Percentiles rank a stretch among this genome's conserved stretches.
These are phyloP conservation scores for Kryptolebias marmoratus DNA, from an alignment of 2,113 vertebrate species.

Conservation along the genomic window DNA sequence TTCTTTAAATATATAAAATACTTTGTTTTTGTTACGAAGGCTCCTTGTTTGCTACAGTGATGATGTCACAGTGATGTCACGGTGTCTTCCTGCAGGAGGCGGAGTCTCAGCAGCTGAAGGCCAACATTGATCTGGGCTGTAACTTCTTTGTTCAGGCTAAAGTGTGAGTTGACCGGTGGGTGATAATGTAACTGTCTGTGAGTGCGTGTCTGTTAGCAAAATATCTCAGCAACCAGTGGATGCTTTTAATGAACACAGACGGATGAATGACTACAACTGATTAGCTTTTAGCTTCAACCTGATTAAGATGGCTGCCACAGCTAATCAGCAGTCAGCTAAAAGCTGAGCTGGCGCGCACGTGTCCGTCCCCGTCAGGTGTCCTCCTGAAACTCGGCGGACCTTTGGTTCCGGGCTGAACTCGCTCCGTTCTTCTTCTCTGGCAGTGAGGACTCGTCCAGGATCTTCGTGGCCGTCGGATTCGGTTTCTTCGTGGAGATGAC, in stretches of 20 bases:
- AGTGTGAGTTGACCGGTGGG: conserved; percentile 81
- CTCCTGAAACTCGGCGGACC: too few species aligned
- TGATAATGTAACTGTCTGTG: too few species aligned
- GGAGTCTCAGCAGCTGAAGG: conserved; percentile 79
- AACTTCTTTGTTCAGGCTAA: conserved; percentile 90
- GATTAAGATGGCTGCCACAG: too few species aligned
- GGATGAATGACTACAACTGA: too few species aligned
- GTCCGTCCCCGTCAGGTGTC: too few species aligned
- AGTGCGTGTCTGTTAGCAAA: too few species aligned
- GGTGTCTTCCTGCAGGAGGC: conserved; percentile 73
- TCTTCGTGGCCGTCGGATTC: conserved; percentile 87
- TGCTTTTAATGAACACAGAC: too few species aligned
- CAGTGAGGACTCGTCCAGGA: conserved; percentile 86
- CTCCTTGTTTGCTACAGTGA: background rate
- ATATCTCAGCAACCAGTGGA: too few species aligned
- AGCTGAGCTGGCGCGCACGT: too few species aligned
- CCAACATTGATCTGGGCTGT: conserved; percentile 89
- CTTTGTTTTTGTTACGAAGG: background rate
- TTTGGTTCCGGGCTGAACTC: background rate
- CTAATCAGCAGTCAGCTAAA: too few species aligned
- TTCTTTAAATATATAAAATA: too few species aligned
- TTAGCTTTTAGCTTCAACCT: too few species aligned
- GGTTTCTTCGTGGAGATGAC: conserved; percentile 91
- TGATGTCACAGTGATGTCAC: background rate
- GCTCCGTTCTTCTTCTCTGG: background rate